phyloP scores from a whole-genome alignment of 2,888 invertebrate genomes.

The Synergus itoensis region DNA sequence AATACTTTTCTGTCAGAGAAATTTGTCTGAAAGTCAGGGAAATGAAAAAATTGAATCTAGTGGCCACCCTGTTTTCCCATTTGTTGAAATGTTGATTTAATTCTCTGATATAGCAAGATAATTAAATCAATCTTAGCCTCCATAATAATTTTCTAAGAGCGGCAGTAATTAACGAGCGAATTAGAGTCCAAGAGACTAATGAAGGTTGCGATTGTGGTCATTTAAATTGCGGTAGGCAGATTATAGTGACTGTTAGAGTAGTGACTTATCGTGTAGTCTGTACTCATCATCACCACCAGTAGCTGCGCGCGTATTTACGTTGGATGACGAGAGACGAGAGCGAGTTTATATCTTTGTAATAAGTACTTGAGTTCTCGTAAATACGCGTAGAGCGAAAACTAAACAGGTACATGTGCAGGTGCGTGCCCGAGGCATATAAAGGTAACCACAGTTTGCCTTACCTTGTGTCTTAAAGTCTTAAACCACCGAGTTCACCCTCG shows the following conservation, averaged over 20 bases:
- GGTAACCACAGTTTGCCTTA: constrained; percentile 34
- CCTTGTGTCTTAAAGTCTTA: constrained; percentile 40
- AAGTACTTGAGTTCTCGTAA: constrained; percentile 39
- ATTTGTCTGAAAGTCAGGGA: too few species aligned
- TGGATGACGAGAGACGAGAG: constrained; percentile 33
- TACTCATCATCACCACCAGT: constrained; percentile 7
- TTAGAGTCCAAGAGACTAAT: constrained; percentile 63
- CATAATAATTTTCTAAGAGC: constrained; percentile 2
- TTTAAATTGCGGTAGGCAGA: constrained; percentile 57
- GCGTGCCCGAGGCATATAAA: constrained; percentile 19
- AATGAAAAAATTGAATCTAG: too few species aligned
- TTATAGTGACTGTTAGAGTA: constrained; percentile 1
- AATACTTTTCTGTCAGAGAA: too few species aligned
- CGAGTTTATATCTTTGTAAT: constrained; percentile 42
- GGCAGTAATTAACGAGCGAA: constrained; percentile 62
- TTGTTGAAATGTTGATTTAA: background rate
- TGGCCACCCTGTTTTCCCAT: too few species aligned
- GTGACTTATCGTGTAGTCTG: background rate
- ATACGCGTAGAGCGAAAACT: constrained; percentile 22
- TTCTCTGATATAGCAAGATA: background rate
- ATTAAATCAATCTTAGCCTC: background rate
- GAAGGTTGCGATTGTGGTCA: constrained; percentile 58
- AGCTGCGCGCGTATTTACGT: constrained; percentile 33
- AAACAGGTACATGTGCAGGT: background rate
- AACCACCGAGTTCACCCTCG: constrained; percentile 67